Evolutionary conservation across 1,140 invertebrate genomes (phyloP), one percentile per base, ranked within the genome.

Genomic region (Drosophila obscura): DNA sequence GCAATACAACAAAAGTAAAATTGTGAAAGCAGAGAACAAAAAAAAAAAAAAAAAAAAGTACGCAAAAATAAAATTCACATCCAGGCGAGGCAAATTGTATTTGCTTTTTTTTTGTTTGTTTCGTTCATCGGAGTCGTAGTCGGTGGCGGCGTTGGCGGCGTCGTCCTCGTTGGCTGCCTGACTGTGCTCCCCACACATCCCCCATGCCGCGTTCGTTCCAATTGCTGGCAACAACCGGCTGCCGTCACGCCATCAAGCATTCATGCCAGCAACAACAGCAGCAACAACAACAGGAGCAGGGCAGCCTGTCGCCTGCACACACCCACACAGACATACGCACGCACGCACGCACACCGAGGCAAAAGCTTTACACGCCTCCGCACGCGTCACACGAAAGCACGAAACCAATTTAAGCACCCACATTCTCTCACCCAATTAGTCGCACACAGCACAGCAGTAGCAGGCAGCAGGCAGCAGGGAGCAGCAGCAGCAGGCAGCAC

Each of bases 381-480:
- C 83, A 89, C 84, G 83, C 84, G 84, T 88, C 84, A 84, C 80
- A 80, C 84, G 80, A 88, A 80, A 88, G 84, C 83, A 88, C 83
- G 83, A 88, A 88, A 88, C 83, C 83, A 88, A 88, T 88, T 88
- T 89, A 87, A 88, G 84, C 83, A 53, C 83, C 83, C 83, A 89
- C 84, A 88, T 88, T 89, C 84, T 83, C 83, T 88, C 83, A 88
- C 83, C 83, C 83, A 88, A 88, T 88, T 88, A 88, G 83, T 88
- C 84, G 83, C 83, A 80, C 84, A 83, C 68, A 85, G 58, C 31
- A 31, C 31, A 31, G 31, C 31, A 31, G 26, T 6, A 28, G 26
- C 74, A 73, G 28, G 19, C 1, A 19, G 19, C 28, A 31, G 28
- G 28, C 1, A 19, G 19, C 19, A 19, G 16, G 16, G 16, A 16